Base-by-base conservation (phyloP, 2,888 invertebrate species). In the Geotrupes spiniger region DNA sequence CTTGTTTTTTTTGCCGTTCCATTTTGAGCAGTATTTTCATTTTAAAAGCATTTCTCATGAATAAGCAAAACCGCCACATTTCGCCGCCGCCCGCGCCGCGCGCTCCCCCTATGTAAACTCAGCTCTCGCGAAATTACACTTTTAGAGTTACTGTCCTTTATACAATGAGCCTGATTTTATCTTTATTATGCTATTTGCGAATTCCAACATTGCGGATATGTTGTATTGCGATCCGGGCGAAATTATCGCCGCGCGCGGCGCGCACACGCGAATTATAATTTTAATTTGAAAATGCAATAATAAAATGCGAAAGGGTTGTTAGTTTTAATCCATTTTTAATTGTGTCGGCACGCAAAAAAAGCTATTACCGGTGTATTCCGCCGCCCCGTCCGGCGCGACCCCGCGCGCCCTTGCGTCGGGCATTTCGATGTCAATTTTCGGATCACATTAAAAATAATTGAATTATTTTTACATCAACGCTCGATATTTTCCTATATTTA, bases 41-140 rank as follows among this genome's bases (percentile, higher is more conserved):
- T 69, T 68, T 65, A 68, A 68, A 70, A 68, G 67, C 68, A 67
- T 67, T 68, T 65, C 68, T 69, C 68, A 69, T 69, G 69, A 70
- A 70, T 70, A 70, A 69, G 68, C 69, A 66, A 68, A 70, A 66
- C 64, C 63, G 57, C 64, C 60, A 56, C 59, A 61, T 60, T 57
- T 58, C 59, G 54, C 57, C 44, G 51, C 49, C 57, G 48, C 56
- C 59, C 51, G 59, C 57, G 49, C 53, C 47, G 15, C 41, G 14
- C 28, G 27, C 10, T 12, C 39, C 61, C 61, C 64, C 63, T 63
- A 61, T 63, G 64, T 62, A 66, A 64, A 66, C 64, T 62, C 62
- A 58, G 63, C 62, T 63, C 62, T 64, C 61, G 59, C 61, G 64
- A 66, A 65, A 65, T 65, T 64, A 64, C 63, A 63, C 64, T 65